A percentile compares a stretch with the other conserved stretches of the same genome.
Evolutionary conservation across 2,888 invertebrate species (phyloP).

Genomic region (Adelphocoris suturalis): DNA sequence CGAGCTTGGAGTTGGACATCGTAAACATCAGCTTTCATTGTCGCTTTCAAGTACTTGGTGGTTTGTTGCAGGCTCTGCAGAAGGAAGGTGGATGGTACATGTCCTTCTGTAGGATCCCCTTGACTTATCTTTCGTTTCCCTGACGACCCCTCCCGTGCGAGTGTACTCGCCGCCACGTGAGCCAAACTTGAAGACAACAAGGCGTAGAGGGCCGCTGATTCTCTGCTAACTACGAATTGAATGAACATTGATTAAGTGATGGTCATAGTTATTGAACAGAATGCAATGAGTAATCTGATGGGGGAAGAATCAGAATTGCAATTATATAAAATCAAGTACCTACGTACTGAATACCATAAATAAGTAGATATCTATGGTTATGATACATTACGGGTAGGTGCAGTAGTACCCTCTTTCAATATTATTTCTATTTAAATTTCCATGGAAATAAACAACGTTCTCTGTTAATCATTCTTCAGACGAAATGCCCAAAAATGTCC

Average conservation of each 20-base stretch:
- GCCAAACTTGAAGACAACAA: conserved; percentile 53
- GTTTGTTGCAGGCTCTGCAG: neutral
- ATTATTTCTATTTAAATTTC: too few relatives aligned
- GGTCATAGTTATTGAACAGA: too few relatives aligned
- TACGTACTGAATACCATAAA: too few relatives aligned
- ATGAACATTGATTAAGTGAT: neutral
- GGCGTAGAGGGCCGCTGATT: conserved; percentile 38
- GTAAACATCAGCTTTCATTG: neutral
- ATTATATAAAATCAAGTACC: too few relatives aligned
- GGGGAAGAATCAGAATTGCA: too few relatives aligned
- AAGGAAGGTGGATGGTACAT: neutral
- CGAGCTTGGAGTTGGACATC: conserved; percentile 18
- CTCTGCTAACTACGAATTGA: neutral
- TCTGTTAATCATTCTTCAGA: too few relatives aligned
- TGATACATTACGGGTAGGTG: too few relatives aligned
- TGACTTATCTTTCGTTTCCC: neutral
- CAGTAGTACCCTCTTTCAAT: too few relatives aligned
- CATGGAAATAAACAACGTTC: too few relatives aligned
- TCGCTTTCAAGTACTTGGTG: neutral
- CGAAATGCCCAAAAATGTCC: too few relatives aligned
- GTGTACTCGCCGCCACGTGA: neutral
- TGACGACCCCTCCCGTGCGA: neutral
- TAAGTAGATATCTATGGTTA: too few relatives aligned
- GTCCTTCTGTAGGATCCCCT: neutral
- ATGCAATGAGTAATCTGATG: too few relatives aligned